Evolutionary conservation across 2,888 invertebrate genomes (phyloP).

Genomic region (Dynastes hyllus): DNA sequence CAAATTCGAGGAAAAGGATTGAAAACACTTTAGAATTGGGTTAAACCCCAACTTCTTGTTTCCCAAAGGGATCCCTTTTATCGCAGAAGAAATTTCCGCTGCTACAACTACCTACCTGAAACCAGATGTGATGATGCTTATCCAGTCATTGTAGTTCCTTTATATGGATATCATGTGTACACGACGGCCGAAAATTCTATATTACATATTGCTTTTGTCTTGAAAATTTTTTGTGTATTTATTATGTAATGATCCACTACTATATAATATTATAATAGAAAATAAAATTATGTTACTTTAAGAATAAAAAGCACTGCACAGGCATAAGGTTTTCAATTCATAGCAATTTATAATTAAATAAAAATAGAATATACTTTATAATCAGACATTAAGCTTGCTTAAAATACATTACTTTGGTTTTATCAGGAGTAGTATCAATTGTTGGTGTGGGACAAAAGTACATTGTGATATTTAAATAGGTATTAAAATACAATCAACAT

Average conservation of each 20-base stretch:
- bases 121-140: slow-evolving; percentile 83
- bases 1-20: slow-evolving; percentile 78
- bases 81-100: slow-evolving; percentile 73
- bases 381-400: no score
- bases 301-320: slow-evolving; percentile 20
- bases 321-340: no score
- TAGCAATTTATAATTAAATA: no score
- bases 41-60: no score
- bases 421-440: no score
- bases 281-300: slow-evolving; percentile 24
- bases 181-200: neutral
- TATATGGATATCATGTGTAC: neutral
- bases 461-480: no score
- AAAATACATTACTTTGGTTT: no score
- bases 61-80: slow-evolving; percentile 76
- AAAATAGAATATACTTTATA: no score
- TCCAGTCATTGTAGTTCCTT: slow-evolving; percentile 73
- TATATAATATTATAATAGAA: neutral
- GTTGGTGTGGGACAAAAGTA: no score
- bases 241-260: slow-evolving; percentile 1
- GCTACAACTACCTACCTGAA: slow-evolving; percentile 80
- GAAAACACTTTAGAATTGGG: no score
- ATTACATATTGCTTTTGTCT: slow-evolving; percentile 28
- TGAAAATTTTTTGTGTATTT: slow-evolving; percentile 21
- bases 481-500: no score